Percentiles rank a stretch among this genome's conserved stretches.
Evolutionary conservation across 2,797 vertebrate genomes (phyloP).

Genomic region (Scolopax rusticola): DNA sequence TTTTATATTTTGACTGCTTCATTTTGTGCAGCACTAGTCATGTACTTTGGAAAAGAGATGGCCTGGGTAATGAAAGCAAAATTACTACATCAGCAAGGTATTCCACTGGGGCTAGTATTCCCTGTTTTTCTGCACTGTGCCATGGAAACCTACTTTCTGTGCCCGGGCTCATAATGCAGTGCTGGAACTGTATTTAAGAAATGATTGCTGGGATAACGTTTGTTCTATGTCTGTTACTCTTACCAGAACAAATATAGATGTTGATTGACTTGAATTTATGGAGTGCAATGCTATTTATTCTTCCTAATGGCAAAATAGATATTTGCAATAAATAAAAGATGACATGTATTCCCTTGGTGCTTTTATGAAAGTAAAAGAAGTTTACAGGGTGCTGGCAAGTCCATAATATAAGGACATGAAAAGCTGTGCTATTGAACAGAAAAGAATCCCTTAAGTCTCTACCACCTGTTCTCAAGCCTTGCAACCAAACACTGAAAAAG

Average conservation of each 20-base stretch:
- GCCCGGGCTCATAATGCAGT: background rate
- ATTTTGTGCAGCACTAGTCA: background rate
- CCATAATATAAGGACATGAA: background rate
- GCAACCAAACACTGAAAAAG: background rate
- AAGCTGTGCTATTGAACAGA: background rate
- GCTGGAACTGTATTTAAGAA: background rate
- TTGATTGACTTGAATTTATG: background rate
- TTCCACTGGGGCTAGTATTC: background rate
- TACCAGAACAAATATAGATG: background rate
- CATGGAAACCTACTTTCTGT: background rate
- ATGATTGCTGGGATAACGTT: background rate
- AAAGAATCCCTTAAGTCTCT: background rate
- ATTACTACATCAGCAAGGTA: background rate
- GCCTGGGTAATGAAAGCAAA: background rate
- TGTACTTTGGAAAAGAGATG: background rate
- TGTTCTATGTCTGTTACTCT: background rate
- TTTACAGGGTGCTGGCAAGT: background rate
- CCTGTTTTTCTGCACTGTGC: background rate
- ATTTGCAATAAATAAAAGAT: background rate
- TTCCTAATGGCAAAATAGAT: background rate
- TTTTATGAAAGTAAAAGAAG: background rate
- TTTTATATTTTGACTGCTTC: background rate
- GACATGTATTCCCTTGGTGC: background rate
- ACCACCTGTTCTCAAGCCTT: background rate
- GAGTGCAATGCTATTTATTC: background rate